Conservation (phyloP, 2,888 invertebrate species). For the Stenichneumon culpator region DNA sequence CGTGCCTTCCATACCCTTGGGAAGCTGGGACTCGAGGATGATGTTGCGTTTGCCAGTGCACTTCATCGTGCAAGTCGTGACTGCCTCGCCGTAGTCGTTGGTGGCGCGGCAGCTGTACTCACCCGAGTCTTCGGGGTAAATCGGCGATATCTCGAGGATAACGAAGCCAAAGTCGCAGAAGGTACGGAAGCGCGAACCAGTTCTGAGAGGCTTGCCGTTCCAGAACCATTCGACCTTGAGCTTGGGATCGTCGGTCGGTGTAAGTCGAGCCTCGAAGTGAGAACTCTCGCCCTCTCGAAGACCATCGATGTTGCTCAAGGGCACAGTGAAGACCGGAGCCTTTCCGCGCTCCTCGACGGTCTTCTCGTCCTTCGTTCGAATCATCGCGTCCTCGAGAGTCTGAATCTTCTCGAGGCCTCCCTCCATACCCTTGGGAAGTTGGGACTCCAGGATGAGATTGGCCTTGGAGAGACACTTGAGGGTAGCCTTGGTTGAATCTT, state of each 20-base stretch:
- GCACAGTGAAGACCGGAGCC: conserved; percentile 96
- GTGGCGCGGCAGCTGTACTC: conserved; percentile 95
- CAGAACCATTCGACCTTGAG: conserved; percentile 97
- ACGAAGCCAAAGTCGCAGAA: conserved; percentile 99
- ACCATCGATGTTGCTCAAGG: conserved; percentile 94
- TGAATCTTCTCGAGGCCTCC: conserved; percentile 97
- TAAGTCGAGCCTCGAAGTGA: conserved; percentile 95
- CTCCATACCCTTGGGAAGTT: conserved; percentile 98
- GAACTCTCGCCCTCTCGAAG: conserved; percentile 96
- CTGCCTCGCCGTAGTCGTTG: conserved; percentile 96
- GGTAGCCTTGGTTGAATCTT: conserved; percentile 93
- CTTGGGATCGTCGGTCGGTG: conserved; percentile 96
- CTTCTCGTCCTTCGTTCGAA: conserved; percentile 91
- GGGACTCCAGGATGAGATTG: conserved; percentile 96
- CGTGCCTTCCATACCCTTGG: conserved; percentile 97
- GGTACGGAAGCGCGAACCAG: conserved; percentile 97
- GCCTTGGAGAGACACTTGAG: conserved; percentile 95
- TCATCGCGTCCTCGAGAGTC: conserved; percentile 95
- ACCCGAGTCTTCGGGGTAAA: conserved; percentile 98
- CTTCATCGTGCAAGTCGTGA: conserved; percentile 95
- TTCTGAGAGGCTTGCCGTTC: conserved; percentile 95
- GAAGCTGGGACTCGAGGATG: conserved; percentile 95
- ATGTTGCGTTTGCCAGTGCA: conserved; percentile 96
- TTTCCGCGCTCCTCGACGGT: conserved; percentile 92
- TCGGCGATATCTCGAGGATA: conserved; percentile 98